Evolutionary conservation across 2,888 invertebrate species (phyloP), one percentile per base, ranked within the genome.

Genomic region (Agonopterix alstromeriana): DNA sequence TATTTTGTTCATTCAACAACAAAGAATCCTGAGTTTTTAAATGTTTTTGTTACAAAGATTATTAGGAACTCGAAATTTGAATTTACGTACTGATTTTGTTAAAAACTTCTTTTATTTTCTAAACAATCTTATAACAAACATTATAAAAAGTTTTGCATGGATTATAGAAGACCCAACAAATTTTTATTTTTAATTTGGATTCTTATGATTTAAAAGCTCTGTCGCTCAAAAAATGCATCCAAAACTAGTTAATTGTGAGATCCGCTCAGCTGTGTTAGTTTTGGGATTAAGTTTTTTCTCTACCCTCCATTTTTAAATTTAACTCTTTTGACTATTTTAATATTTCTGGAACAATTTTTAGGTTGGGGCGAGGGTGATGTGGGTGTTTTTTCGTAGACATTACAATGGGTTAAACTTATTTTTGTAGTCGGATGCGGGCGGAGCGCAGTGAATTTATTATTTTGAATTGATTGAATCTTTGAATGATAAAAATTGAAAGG

Each of bases 251-350:
- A 65, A 72, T 70, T 71, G 69, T 71, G 65, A 58, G 71, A 70
- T 60, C 65, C 62, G 69, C 68, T 82, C 87, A 87, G 87, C 87
- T 88, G 87, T 82, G 85, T 85, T 84, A 74, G 82, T 79, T 77
- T 79, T 76, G 70, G 79, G 84, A 83, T 87, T 84, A 85, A 61
- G 60, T 63, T 65, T 70, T 77, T 78, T 73, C 27, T 65, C 64
- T 72, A 77, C 81, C 82, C 83, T 79, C 72, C 73, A 65, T 81
- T 50, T 85, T 87, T 82, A 87, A 83, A 81, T 87, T 87, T 84
- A 88, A 87, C 87, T 86, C 87, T 86, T 87, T 87, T 84, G 77
- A 82, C 83, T 84, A 82, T 87, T 88, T 87, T 85, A 88, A 87
- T 87, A 87, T 84, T 86, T 85, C 73, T 80, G 77, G 79, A 79